phyloP scores from a whole-genome alignment of 1,140 invertebrate species.

The Penaeus indicus region DNA sequence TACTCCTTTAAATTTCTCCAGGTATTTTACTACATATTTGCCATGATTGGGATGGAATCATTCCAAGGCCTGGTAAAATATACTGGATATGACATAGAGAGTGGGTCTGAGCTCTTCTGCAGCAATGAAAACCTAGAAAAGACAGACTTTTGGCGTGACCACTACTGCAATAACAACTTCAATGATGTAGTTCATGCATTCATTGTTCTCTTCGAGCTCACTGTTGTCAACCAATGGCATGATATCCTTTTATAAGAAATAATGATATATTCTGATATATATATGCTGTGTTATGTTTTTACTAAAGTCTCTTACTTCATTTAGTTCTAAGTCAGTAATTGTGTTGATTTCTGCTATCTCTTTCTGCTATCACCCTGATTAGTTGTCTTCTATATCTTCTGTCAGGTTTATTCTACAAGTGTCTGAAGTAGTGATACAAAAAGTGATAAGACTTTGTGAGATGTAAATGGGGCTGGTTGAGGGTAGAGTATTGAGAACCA shows the following conservation, averaged over 20 bases:
- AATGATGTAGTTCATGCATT: conserved; percentile 72
- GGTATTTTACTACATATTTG: conserved; percentile 74
- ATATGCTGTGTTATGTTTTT: not conserved
- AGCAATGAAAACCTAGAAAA: conserved; percentile 71
- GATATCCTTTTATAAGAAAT: conserved; percentile 70
- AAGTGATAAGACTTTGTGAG: no score
- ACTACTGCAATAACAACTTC: conserved; percentile 75
- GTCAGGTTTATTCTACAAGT: no score
- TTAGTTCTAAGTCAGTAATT: not conserved
- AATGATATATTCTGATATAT: not conserved
- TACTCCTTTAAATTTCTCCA: conserved; percentile 62
- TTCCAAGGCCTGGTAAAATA: conserved; percentile 71
- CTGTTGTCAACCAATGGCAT: conserved; percentile 76
- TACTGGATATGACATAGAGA: conserved; percentile 67
- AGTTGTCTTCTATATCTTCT: no score
- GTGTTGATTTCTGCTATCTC: no score
- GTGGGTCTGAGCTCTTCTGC: conserved; percentile 69
- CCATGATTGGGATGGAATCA: conserved; percentile 75
- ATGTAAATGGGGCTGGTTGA: no score
- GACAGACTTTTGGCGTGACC: conserved; percentile 70
- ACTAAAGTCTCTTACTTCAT: not conserved
- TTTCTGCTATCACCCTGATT: no score
- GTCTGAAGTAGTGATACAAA: no score
- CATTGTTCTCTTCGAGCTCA: conserved; percentile 74
- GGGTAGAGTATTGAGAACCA: no score